Percentiles rank a stretch among this genome's conserved stretches.
Evolutionary conservation across 2,113 vertebrate genomes (phyloP).

Genomic region (Boleophthalmus pectinirostris): DNA sequence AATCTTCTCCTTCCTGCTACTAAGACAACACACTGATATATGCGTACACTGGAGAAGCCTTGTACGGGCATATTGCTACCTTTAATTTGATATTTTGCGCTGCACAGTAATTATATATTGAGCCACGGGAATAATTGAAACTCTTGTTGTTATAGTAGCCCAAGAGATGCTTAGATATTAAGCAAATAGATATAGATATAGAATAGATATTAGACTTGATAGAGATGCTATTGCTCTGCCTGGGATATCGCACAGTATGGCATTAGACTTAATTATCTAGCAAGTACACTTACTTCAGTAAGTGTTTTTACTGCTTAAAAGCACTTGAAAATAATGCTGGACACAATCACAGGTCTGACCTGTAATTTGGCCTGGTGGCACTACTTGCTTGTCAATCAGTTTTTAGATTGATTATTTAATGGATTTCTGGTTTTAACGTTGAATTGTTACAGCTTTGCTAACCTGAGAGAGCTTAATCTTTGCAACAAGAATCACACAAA

Average conservation of each 20-base stretch:
- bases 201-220: too few species aligned
- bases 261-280: neutral
- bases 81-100: too few species aligned
- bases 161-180: neutral
- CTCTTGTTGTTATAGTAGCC: neutral
- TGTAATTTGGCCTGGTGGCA: too few species aligned
- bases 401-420: too few species aligned
- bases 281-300: neutral
- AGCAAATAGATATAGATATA: neutral
- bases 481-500: neutral
- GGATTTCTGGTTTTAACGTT: too few species aligned
- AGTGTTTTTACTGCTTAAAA: neutral
- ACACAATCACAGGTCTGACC: too few species aligned
- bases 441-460: neutral
- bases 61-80: conserved; percentile 19
- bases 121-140: neutral
- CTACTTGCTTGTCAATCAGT: too few species aligned
- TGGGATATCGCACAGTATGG: too few species aligned
- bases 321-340: too few species aligned
- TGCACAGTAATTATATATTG: neutral
- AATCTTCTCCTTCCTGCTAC: neutral
- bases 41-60: conserved; percentile 30
- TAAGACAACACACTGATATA: conserved; percentile 32
- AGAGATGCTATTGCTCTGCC: neutral
- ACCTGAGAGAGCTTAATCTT: neutral